Evolutionary conservation across 1,140 invertebrate genomes (phyloP).

Genomic region (Polypedilum pembai): DNA sequence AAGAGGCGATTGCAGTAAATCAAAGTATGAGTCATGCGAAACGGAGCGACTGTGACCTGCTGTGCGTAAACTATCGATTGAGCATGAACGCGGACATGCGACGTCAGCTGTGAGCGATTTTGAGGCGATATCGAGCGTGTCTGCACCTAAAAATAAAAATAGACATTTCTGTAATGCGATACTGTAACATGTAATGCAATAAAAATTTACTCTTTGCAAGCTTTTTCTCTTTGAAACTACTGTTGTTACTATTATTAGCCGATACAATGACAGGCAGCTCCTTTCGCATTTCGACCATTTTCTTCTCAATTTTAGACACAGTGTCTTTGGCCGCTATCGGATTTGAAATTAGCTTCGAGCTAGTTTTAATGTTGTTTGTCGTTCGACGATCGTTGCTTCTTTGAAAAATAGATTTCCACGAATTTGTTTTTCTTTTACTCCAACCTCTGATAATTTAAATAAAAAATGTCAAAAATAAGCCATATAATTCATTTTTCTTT

Average conservation of each 20-base stretch:
- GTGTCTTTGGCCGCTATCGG: constrained; percentile 22
- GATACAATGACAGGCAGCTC: not conserved
- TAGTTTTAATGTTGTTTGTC: not conserved
- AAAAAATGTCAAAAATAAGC: not conserved
- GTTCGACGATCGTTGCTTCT: not conserved
- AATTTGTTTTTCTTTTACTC: constrained; percentile 43
- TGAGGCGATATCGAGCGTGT: not conserved
- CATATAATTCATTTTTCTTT: not conserved
- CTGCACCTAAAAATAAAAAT: constrained; percentile 7
- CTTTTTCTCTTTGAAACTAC: constrained; percentile 16
- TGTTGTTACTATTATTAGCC: not conserved
- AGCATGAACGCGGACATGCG: constrained; percentile 39
- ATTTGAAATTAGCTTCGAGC: not conserved
- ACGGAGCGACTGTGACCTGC: constrained; percentile 54
- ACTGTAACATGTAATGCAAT: not conserved
- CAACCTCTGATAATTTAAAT: constrained; percentile 34
- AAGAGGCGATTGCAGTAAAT: constrained; percentile 51
- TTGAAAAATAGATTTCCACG: constrained; percentile 43
- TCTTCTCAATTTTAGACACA: not conserved
- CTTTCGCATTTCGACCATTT: not conserved
- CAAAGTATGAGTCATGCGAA: constrained; percentile 90
- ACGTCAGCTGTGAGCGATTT: not conserved
- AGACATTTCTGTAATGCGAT: not conserved
- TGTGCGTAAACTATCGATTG: constrained; percentile 41
- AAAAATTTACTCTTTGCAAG: not conserved